Evolutionary conservation across 1,140 invertebrate genomes (phyloP).

Genomic region (Papilio polytes): DNA sequence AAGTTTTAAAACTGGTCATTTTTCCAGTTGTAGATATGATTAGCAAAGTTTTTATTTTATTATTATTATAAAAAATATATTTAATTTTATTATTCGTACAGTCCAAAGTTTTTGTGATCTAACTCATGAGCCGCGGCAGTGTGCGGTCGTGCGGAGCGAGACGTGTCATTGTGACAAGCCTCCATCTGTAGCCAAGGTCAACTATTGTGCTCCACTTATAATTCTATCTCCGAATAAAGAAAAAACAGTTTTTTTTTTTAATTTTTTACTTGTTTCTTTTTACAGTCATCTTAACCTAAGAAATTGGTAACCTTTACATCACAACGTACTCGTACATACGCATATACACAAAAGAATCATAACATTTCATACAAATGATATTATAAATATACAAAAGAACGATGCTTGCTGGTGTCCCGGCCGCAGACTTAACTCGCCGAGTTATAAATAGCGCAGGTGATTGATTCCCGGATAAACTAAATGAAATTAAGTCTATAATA

Average conservation of each 20-base stretch:
- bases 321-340: constrained; percentile 70
- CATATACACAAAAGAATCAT: constrained; percentile 76
- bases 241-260: constrained; percentile 51
- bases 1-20: not conserved
- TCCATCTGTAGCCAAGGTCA: constrained; percentile 50
- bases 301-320: constrained; percentile 81
- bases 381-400: constrained; percentile 74
- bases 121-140: constrained; percentile 27
- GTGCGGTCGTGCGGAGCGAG: constrained; percentile 46
- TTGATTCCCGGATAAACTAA: constrained; percentile 60
- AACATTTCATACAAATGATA: constrained; percentile 67
- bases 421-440: constrained; percentile 58
- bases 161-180: constrained; percentile 47
- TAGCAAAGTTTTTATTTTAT: no score
- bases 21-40: not conserved
- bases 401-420: constrained; percentile 77
- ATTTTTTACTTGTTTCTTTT: constrained; percentile 72
- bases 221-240: constrained; percentile 50
- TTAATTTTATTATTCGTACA: constrained; percentile 39
- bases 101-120: constrained; percentile 44
- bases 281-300: constrained; percentile 78
- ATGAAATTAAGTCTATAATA: constrained; percentile 65
- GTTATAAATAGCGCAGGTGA: constrained; percentile 72
- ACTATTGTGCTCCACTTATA: constrained; percentile 47
- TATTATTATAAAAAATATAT: no score